These are phyloP conservation scores for Oreamnos americanus DNA, from an alignment of 2,113 vertebrate genomes.

Conservation along the genomic window DNA sequence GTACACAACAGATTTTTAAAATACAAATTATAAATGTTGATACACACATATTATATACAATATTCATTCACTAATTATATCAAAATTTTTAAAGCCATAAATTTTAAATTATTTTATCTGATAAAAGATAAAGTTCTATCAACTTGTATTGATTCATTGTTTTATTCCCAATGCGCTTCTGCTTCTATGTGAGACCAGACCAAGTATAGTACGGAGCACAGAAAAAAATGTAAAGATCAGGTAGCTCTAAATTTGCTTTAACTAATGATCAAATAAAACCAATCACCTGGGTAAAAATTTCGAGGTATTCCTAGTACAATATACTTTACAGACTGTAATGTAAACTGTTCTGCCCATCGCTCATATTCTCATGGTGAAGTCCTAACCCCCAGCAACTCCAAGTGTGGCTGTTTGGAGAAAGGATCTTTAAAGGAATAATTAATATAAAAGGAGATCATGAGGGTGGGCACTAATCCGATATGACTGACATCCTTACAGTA, in stretches of 20 bases:
- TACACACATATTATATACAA: not conserved
- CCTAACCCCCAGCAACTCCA: not conserved
- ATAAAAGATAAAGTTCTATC: not conserved
- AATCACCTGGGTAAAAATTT: not conserved
- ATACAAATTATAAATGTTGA: not conserved
- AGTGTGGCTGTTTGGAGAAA: not conserved
- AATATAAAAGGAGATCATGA: not conserved
- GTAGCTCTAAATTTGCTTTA: not conserved
- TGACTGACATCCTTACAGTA: not conserved
- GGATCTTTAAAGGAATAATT: not conserved
- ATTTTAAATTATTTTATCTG: not conserved
- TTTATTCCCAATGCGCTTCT: not conserved
- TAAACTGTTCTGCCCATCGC: rapidly evolving
- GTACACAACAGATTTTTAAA: not conserved
- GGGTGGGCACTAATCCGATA: not conserved
- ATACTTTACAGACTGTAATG: not conserved
- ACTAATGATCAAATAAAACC: not conserved
- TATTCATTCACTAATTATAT: not conserved
- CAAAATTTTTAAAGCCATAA: not conserved
- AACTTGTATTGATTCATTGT: not conserved
- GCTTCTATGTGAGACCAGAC: not conserved
- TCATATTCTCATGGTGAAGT: not conserved
- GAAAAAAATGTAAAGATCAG: not conserved
- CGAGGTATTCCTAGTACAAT: not conserved
- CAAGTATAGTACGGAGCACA: not conserved